Evolutionary conservation across 2,797 vertebrate genomes (phyloP), one percentile per base, ranked within the genome.

Genomic region (Intellagama lesueurii): DNA sequence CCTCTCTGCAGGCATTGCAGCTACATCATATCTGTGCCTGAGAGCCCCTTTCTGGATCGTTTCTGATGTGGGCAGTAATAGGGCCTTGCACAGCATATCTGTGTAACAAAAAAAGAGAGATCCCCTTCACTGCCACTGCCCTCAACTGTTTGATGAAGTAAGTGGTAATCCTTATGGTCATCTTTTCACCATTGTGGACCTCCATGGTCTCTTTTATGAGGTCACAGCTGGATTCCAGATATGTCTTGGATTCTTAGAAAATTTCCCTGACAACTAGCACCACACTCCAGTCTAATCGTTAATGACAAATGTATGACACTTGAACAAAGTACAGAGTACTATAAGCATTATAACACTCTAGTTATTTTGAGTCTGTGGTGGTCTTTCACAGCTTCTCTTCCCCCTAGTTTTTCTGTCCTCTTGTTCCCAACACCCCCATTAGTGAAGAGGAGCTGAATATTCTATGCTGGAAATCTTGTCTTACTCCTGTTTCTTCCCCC

Each of bases 121-220:
- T 56, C 85, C 30, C 19, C 12, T 56, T 56, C 52, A 56, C 12
- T 56, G 12, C 52, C 52, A 8, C 47, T 2, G 8, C 47, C 11
- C 44, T 30, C 44, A 49, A 16, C 16, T 35, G 5, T 72, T 52
- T 52, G 82, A 22, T 70, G 68, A 84, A 83, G 16, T 44, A 72
- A 72, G 22, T 17, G 26, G 44, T 4, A 9, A 32, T 3, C 75
- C 75, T 7, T 66, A 24, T 16, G 16, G 16, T 26, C 66, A 4
- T 69, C 32, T 32, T 26, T 56, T 40, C 11, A 32, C 40, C 49
- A 9, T 28, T 86, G 30, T 32, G 44, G 26, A 64, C 26, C 32
- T 84, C 78, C 64, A 44, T 19, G 40, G 32, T 47, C 47, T 83
- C n/a, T 52, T 79, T 89, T 78, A 64, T 89, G 81, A 79, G 64